phyloP scores from a whole-genome alignment of 1,140 invertebrate species.

The Trinorchestia longiramus region DNA sequence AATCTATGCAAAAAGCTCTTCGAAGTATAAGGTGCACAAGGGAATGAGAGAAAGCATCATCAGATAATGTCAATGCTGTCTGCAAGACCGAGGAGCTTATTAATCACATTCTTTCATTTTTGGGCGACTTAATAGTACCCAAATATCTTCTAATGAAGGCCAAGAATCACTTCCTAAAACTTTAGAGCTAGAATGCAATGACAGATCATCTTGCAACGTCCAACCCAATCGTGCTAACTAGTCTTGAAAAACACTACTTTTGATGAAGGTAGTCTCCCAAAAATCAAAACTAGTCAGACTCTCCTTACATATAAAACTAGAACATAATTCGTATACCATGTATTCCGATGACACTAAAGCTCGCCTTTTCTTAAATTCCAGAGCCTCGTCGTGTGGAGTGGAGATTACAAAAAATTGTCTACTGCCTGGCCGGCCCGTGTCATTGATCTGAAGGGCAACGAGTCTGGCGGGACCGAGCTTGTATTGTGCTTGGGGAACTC shows the following conservation, averaged over 20 bases:
- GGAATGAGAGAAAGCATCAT: neutral
- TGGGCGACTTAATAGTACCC: too few species aligned
- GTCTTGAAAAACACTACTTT: neutral
- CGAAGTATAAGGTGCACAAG: neutral
- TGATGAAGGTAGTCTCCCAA: neutral
- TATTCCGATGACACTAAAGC: neutral
- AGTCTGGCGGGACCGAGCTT: neutral
- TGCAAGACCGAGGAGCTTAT: too few species aligned
- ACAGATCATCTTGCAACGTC: neutral
- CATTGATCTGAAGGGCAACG: constrained; percentile 35
- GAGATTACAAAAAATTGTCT: neutral
- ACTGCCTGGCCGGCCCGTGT: neutral
- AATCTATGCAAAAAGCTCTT: neutral
- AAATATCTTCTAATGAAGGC: too few species aligned
- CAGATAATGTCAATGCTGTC: too few species aligned
- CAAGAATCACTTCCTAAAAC: neutral
- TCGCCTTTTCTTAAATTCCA: neutral
- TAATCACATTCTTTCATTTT: too few species aligned
- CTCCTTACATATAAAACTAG: neutral
- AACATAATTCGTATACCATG: neutral
- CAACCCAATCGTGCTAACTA: neutral
- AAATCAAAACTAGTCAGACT: neutral
- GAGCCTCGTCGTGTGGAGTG: neutral
- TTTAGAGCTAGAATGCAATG: neutral
- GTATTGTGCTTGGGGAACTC: neutral